phyloP scores from a whole-genome alignment of 2,888 invertebrate species.

The Clanis bilineata region DNA sequence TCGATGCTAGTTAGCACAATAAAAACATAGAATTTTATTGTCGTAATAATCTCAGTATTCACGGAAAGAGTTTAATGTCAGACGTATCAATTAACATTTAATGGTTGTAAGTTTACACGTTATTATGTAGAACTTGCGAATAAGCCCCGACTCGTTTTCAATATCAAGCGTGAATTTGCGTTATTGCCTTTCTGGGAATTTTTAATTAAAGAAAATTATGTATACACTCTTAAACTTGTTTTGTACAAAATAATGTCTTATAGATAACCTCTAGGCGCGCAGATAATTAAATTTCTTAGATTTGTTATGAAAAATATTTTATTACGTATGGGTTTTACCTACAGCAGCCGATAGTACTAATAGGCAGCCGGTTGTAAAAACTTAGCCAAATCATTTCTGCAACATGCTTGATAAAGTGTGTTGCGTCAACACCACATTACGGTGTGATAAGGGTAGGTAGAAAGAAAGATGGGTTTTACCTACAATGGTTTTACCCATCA shows the following conservation, averaged over 20 bases:
- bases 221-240: conserved; percentile 24
- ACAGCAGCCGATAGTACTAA: background rate
- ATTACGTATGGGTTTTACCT: too few relatives aligned
- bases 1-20: conserved; percentile 18
- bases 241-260: conserved; percentile 20
- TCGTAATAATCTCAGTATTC: conserved; percentile 26
- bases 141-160: background rate
- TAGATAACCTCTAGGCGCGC: conserved; percentile 24
- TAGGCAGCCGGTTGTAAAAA: too few relatives aligned
- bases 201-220: conserved; percentile 19
- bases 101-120: conserved; percentile 25
- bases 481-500: too few relatives aligned
- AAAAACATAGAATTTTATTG: conserved; percentile 23
- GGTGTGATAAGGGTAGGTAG: too few relatives aligned
- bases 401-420: too few relatives aligned
- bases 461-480: too few relatives aligned
- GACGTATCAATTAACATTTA: conserved; percentile 46
- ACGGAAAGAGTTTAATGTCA: conserved; percentile 38
- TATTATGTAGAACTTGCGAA: background rate
- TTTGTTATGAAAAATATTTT: background rate
- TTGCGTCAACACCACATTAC: background rate
- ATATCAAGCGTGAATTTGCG: background rate
- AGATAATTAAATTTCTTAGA: conserved; percentile 20
- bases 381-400: too few relatives aligned
- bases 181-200: conserved; percentile 14